phyloP scores from a whole-genome alignment of 92 coral and sea anemone genomes.

The Parazoanthus swiftii region DNA sequence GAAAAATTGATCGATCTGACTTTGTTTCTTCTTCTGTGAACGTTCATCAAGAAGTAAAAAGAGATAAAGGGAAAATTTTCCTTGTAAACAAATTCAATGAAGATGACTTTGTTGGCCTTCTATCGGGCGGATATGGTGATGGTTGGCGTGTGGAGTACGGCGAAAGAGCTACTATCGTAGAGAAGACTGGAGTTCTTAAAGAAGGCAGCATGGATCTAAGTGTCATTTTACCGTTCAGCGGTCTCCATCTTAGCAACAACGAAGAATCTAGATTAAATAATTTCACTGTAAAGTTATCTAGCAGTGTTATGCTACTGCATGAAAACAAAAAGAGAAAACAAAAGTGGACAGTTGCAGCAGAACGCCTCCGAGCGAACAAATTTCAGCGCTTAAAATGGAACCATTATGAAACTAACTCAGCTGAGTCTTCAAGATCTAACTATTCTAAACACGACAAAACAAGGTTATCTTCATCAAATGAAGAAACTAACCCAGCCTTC shows the following conservation, averaged over 20 bases:
- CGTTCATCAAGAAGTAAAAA: slow-evolving; percentile 30
- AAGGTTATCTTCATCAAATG: not conserved
- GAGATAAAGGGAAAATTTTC: not conserved
- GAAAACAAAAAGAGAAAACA: not conserved
- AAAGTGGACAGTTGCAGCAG: not conserved
- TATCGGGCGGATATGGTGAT: not conserved
- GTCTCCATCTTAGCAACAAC: not conserved
- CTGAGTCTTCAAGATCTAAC: not conserved
- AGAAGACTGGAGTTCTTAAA: slow-evolving; percentile 21
- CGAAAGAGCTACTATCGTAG: slow-evolving; percentile 27
- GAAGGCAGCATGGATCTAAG: not conserved
- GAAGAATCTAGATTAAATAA: not conserved
- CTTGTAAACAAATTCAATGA: slow-evolving; percentile 23
- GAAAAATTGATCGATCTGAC: not conserved
- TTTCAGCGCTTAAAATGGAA: not conserved
- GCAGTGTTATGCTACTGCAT: not conserved
- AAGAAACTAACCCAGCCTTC: not conserved
- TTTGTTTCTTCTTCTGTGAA: slow-evolving; percentile 18
- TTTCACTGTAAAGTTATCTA: slow-evolving; percentile 19
- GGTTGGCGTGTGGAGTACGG: slow-evolving; percentile 16
- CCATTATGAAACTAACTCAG: not conserved
- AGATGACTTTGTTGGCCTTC: slow-evolving; percentile 15
- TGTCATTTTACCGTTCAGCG: slow-evolving; percentile 11
- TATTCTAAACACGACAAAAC: not conserved
- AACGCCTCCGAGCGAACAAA: not conserved